A percentile compares a stretch with the other conserved stretches of the same genome.
These are phyloP conservation scores for Lamellibrachia luymesi DNA, from an alignment of 1,140 invertebrate species.

Conservation along the genomic window DNA sequence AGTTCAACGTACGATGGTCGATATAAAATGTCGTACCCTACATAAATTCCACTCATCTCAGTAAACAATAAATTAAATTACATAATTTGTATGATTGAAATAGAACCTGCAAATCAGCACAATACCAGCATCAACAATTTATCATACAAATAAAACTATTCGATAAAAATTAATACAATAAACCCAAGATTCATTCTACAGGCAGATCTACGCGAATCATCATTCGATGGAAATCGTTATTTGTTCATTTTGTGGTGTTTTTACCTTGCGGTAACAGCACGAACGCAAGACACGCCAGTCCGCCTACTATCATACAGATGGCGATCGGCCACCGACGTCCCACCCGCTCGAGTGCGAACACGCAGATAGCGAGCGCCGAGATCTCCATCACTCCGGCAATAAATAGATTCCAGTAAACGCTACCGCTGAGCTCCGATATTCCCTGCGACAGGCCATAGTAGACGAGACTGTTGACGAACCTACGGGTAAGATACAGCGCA, in stretches of 20 bases:
- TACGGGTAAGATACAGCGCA: conserved; percentile 31
- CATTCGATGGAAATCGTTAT: too few relatives aligned
- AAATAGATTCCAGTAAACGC: conserved; percentile 52
- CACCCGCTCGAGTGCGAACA: conserved; percentile 13
- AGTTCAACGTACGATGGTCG: too few relatives aligned
- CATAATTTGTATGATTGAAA: too few relatives aligned
- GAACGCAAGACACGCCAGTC: conserved; percentile 12
- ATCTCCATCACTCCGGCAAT: conserved; percentile 62
- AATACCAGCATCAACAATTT: too few relatives aligned
- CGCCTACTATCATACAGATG: not conserved
- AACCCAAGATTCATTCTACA: too few relatives aligned
- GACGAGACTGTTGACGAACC: conserved; percentile 49
- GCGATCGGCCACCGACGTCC: conserved; percentile 11
- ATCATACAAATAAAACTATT: too few relatives aligned
- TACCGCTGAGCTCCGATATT: conserved; percentile 46
- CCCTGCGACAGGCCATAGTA: conserved; percentile 56
- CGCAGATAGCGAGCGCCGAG: conserved; percentile 58
- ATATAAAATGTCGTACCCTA: too few relatives aligned
- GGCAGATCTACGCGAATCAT: too few relatives aligned
- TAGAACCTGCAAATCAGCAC: too few relatives aligned
- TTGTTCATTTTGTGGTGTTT: not conserved
- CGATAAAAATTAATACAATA: too few relatives aligned
- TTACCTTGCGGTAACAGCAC: not conserved
- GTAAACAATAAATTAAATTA: too few relatives aligned
- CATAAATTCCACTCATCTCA: too few relatives aligned